Evolutionary conservation across 1,140 invertebrate genomes (phyloP).

Genomic region (Zophobas atratus): DNA sequence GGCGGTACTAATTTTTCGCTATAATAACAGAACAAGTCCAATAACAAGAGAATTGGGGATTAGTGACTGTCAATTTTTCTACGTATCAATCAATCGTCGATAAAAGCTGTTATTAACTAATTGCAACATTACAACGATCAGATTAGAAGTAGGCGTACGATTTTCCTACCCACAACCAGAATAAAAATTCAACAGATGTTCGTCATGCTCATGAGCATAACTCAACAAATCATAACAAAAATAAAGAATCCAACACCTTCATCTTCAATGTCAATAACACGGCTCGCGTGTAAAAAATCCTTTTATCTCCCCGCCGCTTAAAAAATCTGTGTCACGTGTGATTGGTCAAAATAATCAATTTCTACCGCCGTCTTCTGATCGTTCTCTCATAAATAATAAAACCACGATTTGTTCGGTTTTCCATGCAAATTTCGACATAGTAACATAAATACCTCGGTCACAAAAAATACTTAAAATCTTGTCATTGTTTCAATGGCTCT

Average conservation of each 20-base stretch:
- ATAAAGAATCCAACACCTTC: slow-evolving; percentile 3
- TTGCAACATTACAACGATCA: neutral
- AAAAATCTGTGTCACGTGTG: slow-evolving; percentile 10
- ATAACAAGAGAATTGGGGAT: neutral
- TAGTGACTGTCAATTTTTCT: neutral
- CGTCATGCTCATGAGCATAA: neutral
- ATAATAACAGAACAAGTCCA: neutral
- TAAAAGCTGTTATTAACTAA: neutral
- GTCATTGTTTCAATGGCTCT: neutral
- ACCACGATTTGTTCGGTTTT: slow-evolving; percentile 16
- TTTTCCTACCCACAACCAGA: neutral
- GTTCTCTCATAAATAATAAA: slow-evolving; percentile 11
- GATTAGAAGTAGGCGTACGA: neutral
- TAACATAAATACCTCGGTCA: neutral
- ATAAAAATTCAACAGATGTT: neutral
- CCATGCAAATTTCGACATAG: slow-evolving; percentile 10
- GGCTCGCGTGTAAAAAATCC: neutral
- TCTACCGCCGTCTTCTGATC: neutral
- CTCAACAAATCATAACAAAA: neutral
- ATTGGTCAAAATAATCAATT: slow-evolving; percentile 6
- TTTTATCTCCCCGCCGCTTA: neutral
- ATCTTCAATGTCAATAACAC: neutral
- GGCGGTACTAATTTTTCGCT: neutral
- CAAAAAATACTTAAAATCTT: neutral
- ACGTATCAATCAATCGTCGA: neutral